Conservation (phyloP, 2,797 vertebrate genomes). For the Graptemys geographica region DNA sequence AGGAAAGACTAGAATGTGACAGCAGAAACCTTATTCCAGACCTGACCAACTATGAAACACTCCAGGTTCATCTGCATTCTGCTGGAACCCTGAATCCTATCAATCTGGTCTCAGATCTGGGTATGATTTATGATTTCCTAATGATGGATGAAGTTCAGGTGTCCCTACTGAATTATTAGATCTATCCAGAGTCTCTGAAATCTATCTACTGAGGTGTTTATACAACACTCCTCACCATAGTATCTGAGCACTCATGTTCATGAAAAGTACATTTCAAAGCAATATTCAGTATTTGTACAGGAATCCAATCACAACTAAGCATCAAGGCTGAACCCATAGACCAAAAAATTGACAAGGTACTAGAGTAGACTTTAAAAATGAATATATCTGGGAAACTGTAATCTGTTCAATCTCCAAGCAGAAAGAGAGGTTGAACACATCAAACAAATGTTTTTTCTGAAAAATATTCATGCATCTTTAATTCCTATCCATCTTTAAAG, state of each 20-base stretch:
- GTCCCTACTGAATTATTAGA: neutral
- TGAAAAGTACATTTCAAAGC: neutral
- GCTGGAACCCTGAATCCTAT: neutral
- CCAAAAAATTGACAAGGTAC: neutral
- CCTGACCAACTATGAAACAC: neutral
- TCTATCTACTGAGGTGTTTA: fast-evolving
- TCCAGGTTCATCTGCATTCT: neutral
- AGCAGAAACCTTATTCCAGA: neutral
- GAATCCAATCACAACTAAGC: neutral
- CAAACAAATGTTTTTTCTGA: neutral
- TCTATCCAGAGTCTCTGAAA: neutral
- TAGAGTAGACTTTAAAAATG: neutral
- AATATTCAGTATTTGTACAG: neutral
- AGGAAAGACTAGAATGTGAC: neutral
- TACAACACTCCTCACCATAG: neutral
- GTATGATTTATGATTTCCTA: neutral
- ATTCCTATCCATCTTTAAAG: neutral
- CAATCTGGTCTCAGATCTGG: neutral
- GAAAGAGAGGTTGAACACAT: neutral
- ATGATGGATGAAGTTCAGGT: neutral
- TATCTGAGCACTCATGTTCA: neutral
- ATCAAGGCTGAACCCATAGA: neutral
- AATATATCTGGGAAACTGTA: neutral
- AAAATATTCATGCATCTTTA: neutral
- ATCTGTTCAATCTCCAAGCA: neutral